Conservation (phyloP, 2,888 invertebrate species). For the Orthosia gracilis region DNA sequence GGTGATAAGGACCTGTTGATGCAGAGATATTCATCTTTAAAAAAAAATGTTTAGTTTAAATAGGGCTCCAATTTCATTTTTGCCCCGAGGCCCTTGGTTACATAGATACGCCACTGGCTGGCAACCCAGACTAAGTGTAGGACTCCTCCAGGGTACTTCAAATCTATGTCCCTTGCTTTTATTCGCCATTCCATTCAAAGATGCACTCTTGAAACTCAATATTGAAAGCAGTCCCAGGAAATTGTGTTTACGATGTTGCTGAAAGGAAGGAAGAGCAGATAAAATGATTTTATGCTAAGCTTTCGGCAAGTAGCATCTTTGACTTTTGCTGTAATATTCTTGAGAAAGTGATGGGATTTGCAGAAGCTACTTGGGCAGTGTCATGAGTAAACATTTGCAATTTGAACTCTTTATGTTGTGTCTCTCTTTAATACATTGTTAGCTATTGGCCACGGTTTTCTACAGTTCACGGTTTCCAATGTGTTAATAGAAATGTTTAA, state of each 20-base stretch:
- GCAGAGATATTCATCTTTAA: too few relatives aligned
- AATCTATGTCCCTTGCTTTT: too few relatives aligned
- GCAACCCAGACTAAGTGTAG: too few relatives aligned
- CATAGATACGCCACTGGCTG: too few relatives aligned
- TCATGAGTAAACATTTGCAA: neutral
- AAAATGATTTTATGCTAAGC: slow-evolving; percentile 11
- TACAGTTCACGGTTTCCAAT: too few relatives aligned
- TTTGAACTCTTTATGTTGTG: neutral
- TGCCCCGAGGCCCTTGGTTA: too few relatives aligned
- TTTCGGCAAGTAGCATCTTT: slow-evolving; percentile 8
- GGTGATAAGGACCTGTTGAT: too few relatives aligned
- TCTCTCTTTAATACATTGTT: neutral
- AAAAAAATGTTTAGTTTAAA: too few relatives aligned
- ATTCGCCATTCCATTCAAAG: neutral
- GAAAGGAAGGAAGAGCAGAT: slow-evolving; percentile 13
- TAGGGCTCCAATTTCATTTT: too few relatives aligned
- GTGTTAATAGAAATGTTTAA: too few relatives aligned
- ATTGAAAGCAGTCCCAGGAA: slow-evolving; percentile 21
- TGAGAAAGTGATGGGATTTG: neutral
- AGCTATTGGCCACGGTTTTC: too few relatives aligned
- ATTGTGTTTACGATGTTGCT: slow-evolving; percentile 37
- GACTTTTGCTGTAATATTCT: neutral
- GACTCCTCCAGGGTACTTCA: too few relatives aligned
- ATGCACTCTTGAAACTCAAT: slow-evolving; percentile 40
- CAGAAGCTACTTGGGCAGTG: neutral